Percentiles rank a stretch among this genome's conserved stretches.
phyloP scores from a whole-genome alignment of 1,140 invertebrate genomes.

The Odontomachus brunneus region DNA sequence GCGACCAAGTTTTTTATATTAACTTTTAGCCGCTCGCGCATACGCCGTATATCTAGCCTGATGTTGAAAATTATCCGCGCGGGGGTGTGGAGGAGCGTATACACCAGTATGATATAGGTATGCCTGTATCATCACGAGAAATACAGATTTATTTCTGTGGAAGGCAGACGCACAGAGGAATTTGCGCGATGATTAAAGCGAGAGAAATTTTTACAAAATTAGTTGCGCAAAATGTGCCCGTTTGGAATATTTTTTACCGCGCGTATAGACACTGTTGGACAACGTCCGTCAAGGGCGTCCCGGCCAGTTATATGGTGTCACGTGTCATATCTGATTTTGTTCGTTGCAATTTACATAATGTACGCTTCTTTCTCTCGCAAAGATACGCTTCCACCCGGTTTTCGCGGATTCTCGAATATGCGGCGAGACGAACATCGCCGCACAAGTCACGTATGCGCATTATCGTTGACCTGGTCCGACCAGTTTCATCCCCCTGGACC shows the following conservation, averaged over 20 bases:
- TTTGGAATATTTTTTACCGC: not conserved
- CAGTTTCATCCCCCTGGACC: slow-evolving; percentile 68
- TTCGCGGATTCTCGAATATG: not conserved
- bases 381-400: not conserved
- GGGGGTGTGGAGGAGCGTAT: not conserved
- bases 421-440: not conserved
- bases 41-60: not conserved
- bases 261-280: not conserved
- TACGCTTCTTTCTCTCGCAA: not conserved
- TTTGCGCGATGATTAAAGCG: not conserved
- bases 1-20: slow-evolving; percentile 14
- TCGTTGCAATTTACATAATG: not conserved
- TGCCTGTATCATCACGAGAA: not conserved
- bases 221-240: not conserved
- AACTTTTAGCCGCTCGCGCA: not conserved
- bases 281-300: not conserved
- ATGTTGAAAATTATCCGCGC: not conserved
- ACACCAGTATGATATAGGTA: not conserved
- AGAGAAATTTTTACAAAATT: slow-evolving; percentile 2
- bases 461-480: slow-evolving; percentile 53
- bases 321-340: slow-evolving; percentile 15
- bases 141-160: not conserved
- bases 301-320: not conserved
- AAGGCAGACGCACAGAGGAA: not conserved
- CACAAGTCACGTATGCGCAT: slow-evolving; percentile 5